These are phyloP conservation scores for Apamea monoglypha DNA, from an alignment of 2,888 invertebrate species.

Conservation along the genomic window DNA sequence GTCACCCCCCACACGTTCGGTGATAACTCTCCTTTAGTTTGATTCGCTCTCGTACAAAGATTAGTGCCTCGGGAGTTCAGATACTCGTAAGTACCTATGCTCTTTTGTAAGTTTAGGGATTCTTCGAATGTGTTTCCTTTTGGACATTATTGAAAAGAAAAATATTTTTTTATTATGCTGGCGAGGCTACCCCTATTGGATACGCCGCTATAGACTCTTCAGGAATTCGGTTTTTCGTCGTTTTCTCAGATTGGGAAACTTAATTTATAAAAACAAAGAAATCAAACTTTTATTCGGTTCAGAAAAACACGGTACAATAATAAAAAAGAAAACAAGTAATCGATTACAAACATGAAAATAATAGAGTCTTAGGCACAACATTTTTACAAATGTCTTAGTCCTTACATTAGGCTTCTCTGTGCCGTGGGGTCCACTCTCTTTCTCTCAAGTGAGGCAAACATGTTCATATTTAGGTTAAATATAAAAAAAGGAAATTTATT, in stretches of 20 bases:
- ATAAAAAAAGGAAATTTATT: too few relatives aligned
- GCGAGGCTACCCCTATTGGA: not conserved
- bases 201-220: not conserved
- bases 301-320: too few relatives aligned
- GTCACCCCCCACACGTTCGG: conserved; percentile 77
- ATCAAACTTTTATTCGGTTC: too few relatives aligned
- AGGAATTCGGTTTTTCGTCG: not conserved
- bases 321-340: too few relatives aligned
- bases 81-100: not conserved
- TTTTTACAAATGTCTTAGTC: too few relatives aligned
- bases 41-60: conserved; percentile 73
- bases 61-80: conserved; percentile 70
- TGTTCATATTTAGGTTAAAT: too few relatives aligned
- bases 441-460: too few relatives aligned
- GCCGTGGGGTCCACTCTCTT: too few relatives aligned
- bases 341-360: too few relatives aligned
- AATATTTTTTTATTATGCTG: not conserved
- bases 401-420: too few relatives aligned
- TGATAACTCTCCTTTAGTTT: conserved; percentile 76
- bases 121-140: not conserved
- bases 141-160: not conserved
- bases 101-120: conserved; percentile 1
- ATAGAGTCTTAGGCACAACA: too few relatives aligned
- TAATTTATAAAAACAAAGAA: not conserved
- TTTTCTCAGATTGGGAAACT: not conserved